Base-by-base conservation (phyloP, 2,888 invertebrate genomes). In the Oscheius sp. region DNA sequence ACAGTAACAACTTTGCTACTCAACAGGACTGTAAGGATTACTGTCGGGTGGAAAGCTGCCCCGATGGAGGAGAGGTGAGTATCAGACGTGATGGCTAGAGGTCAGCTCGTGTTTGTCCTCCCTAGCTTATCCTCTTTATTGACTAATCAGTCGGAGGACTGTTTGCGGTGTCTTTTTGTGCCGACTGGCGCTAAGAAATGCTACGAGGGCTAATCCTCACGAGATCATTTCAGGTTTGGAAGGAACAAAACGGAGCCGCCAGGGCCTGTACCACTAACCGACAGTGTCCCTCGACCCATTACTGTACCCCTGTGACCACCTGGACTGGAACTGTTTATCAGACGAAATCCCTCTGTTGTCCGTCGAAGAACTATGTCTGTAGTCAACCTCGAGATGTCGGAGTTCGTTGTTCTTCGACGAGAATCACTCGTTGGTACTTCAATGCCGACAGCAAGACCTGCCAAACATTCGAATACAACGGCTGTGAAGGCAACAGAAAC, bases 11-110 rank as follows among this genome's bases (percentile, higher is more conserved):
- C 72, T 81, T 82, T 57, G 81, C 81, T 51, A 81, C 80, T 0
- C 78, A 81, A 67, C 78, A 78, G 72, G 86, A 86, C 67, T 86
- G 86, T 69, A 82, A 85, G 59, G 85, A 85, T 49, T 85, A 85
- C 71, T 85, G 85, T 68, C 68, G 84, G 22, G 85, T 85, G 20
- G 85, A 84, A 67, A 78, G 80, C 20, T 85, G 85, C 71, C 85
- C 85, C 6, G 85, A 85, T 61, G 85, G 85, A 20, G 85, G 85
- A 61, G 82, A 85, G 67, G 72, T 75, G 2, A 56, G 67, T 47
- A 14, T 17, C 36, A 26, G 14, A 44, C 8, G 38, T 28, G 59
- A 24, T 24, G 6, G 20, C 12, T 59, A 22, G 41, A 41, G 59
- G 59, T 59, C 59, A 59, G 57, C 51, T n/a, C 20, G 28, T 59